Conservation (phyloP, 2,888 invertebrate genomes). For the Eupeodes luniger region DNA sequence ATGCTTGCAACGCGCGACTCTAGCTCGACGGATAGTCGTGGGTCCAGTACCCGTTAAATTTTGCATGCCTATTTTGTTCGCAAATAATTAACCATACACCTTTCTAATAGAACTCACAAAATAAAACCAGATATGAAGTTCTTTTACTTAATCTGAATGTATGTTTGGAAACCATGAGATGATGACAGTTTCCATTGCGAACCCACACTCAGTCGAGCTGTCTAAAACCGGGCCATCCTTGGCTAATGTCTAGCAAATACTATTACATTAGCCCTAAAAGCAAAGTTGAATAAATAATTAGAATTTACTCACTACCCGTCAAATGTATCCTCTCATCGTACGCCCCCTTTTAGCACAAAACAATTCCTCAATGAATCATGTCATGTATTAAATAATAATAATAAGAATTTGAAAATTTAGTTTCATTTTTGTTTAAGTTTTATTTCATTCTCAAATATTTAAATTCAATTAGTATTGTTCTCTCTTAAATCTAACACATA, state of each 20-base stretch:
- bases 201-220: background rate
- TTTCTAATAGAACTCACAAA: background rate
- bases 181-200: background rate
- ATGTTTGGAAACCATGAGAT: background rate
- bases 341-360: background rate
- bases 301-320: background rate
- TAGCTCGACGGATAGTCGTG: constrained; percentile 8
- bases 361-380: background rate
- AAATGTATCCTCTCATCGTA: background rate
- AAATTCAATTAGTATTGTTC: background rate
- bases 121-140: background rate
- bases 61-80: background rate
- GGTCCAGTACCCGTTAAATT: constrained; percentile 1
- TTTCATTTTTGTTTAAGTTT: background rate
- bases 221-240: background rate
- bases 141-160: background rate
- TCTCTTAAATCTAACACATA: background rate
- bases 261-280: background rate
- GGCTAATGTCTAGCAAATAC: constrained; percentile 2
- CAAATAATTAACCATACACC: background rate
- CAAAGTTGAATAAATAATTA: background rate
- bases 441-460: background rate
- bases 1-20: background rate
- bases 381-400: background rate
- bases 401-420: background rate